Evolutionary conservation across 2,888 invertebrate species (phyloP), one percentile per base, ranked within the genome.

Genomic region (Ichneumoninae sp.): DNA sequence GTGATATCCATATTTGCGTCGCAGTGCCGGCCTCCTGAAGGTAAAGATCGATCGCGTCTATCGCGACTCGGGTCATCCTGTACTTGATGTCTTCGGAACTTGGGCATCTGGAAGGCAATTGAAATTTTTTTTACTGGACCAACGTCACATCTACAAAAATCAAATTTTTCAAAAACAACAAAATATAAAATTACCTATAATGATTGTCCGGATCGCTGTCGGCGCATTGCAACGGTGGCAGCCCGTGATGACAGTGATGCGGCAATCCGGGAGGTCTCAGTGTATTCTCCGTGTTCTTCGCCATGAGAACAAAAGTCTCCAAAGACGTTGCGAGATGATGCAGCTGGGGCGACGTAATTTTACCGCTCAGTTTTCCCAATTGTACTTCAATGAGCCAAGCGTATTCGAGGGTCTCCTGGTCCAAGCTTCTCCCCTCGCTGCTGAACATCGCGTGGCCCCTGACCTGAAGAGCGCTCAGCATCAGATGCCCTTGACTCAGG

Each of bases 391-490:
- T 96, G 89, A 99, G 95, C 99, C 99, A 99, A 0, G 97, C 98
- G 93, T 99, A 99, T 93, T 99, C 99, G 22, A 99, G 94, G 0
- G 99, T 99, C 90, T 99, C 99, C 93, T 98, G 97, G 90, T 98
- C 98, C 26, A 99, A 95, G 8, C 96, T 96, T 85, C 98, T 95
- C 77, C 98, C 98, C 79, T 98, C 96, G 91, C 98, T 98, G 88
- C 99, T 99, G 92, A 99, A 99, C 96, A 98, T 98, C 0, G 98
- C 98, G 93, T 99, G 98, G 0, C 99, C 99, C 88, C 99, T 96
- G 82, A 98, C 95, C 93, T 98, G 98, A 68, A 98, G 95, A 0
- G 98, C 97, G 1, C 98, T 98, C 4, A 98, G 94, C 95, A 98
- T 96, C 81, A 98, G 93, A 92, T 98, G 97, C 0, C 98, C 98